phyloP scores from a whole-genome alignment of 2,888 invertebrate genomes.

The Xanthostigma xanthostigma region DNA sequence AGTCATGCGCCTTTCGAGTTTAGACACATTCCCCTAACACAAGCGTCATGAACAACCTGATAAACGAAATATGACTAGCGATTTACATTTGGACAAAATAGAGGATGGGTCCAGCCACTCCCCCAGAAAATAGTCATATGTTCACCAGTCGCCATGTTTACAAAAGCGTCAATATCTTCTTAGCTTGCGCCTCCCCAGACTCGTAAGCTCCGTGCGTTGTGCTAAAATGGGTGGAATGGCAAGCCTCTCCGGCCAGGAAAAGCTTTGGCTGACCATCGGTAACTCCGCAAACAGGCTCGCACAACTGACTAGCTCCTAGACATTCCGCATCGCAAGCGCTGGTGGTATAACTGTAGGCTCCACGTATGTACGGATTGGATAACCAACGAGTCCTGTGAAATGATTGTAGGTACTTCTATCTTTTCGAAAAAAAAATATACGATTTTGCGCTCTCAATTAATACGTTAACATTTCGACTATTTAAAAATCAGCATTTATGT shows the following conservation, averaged over 20 bases:
- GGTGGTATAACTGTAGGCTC: constrained; percentile 43
- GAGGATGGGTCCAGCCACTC: too few relatives aligned
- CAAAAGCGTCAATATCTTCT: background rate
- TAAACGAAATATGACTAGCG: too few relatives aligned
- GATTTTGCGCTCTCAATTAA: too few relatives aligned
- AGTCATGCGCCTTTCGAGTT: too few relatives aligned
- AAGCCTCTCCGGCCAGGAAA: constrained; percentile 49
- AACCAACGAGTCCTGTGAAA: constrained; percentile 38
- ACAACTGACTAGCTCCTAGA: constrained; percentile 26
- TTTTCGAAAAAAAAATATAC: too few relatives aligned
- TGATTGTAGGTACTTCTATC: background rate
- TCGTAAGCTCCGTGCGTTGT: constrained; percentile 53
- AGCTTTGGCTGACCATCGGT: constrained; percentile 29
- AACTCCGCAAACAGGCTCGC: constrained; percentile 27
- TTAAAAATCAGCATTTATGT: too few relatives aligned
- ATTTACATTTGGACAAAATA: too few relatives aligned
- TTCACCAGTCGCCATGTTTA: too few relatives aligned
- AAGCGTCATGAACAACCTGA: too few relatives aligned
- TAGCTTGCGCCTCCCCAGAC: constrained; percentile 37
- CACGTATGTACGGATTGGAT: constrained; percentile 36
- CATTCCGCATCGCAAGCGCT: constrained; percentile 30
- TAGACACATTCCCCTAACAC: too few relatives aligned
- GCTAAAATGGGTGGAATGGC: constrained; percentile 40
- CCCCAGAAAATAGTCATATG: too few relatives aligned
- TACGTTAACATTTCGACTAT: too few relatives aligned